These are phyloP conservation scores for Alethe castanea DNA, from an alignment of 2,113 vertebrate genomes.

Conservation along the genomic window DNA sequence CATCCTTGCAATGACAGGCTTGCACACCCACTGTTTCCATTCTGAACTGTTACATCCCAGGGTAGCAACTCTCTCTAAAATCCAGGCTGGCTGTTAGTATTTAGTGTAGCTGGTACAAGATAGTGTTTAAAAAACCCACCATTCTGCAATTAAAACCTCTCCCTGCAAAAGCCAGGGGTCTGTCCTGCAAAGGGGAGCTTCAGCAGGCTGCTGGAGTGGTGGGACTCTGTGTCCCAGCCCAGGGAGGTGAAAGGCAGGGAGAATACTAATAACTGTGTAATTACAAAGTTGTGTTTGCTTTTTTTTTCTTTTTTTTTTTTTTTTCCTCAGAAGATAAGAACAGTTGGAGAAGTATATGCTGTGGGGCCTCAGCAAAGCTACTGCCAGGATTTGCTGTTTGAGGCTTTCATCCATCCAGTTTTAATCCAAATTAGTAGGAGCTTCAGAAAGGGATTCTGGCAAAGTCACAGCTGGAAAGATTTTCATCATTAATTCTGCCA, in stretches of 20 bases:
- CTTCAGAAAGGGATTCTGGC: slow-evolving; percentile 70
- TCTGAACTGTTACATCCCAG: background rate
- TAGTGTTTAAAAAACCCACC: accelerated
- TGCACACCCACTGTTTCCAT: background rate
- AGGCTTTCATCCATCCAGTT: slow-evolving; percentile 66
- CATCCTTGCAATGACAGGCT: background rate
- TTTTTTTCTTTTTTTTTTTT: slow-evolving; percentile 11
- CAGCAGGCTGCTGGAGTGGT: background rate
- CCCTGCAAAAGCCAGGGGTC: background rate
- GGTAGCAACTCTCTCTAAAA: background rate
- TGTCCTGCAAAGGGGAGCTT: background rate
- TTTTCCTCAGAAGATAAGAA: slow-evolving; percentile 65
- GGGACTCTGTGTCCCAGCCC: background rate
- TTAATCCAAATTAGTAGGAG: slow-evolving; percentile 76
- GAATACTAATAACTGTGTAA: background rate
- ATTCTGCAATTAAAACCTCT: background rate
- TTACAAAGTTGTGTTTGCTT: slow-evolving; percentile 24
- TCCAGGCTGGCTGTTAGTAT: background rate
- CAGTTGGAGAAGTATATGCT: slow-evolving; percentile 48
- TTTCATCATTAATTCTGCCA: slow-evolving; percentile 63
- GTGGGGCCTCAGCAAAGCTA: slow-evolving; percentile 43
- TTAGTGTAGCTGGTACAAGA: background rate
- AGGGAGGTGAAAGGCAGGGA: background rate
- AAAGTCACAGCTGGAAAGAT: slow-evolving; percentile 62
- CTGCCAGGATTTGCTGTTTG: slow-evolving; percentile 63